Evolutionary conservation across 30 jellyfish, hydroid and myxozoan species (phyloP), one percentile per base, ranked within the genome.

Genomic region (Clytia hemisphaerica): DNA sequence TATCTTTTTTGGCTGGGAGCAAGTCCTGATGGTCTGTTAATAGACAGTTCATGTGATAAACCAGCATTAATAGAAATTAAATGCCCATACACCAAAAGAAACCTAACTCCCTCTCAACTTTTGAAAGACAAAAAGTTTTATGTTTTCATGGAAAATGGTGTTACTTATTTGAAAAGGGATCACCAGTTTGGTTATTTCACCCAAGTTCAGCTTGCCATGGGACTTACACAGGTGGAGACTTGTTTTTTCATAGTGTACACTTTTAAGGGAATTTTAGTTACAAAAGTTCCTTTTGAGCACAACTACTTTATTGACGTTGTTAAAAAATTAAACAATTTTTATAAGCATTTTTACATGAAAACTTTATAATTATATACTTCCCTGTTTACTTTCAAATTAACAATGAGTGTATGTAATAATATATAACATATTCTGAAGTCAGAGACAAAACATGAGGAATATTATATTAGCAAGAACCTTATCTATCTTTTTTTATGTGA

Each of bases 191-290:
- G 53, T 40, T 40, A 40, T 16, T 40, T 7, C 16, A 40, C 53
- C 53, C 53, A 40, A 40, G 16, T 40, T 40, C 53, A 40, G 16
- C 10, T 40, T 10, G 53, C 53, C 10, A 40, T 40, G 53, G 53
- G 53, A 7, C 16, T 40, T n/a, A n/a, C n/a, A n/a, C n/a, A n/a
- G n/a, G n/a, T n/a, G n/a, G n/a, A n/a, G n/a, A n/a, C n/a, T n/a
- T 42, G 76, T 44, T 1, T 1, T 1, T 68, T 38, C 45, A 75
- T 75, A 29, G 85, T 75, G 2, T 75, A 75, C 33, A 40, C 60
- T 7, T 75, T 44, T 29, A 62, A 75, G 63, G 88, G 88, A 32
- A 27, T 65, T 51, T 40, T 75, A 22, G 45, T 75, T 18, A 60
- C 49, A n/a, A 37, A 61, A 44, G 53, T 67, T 62, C 75, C 77